Evolutionary conservation across 2,797 vertebrate genomes (phyloP).

Genomic region (Oreonectes daqikongensis): DNA sequence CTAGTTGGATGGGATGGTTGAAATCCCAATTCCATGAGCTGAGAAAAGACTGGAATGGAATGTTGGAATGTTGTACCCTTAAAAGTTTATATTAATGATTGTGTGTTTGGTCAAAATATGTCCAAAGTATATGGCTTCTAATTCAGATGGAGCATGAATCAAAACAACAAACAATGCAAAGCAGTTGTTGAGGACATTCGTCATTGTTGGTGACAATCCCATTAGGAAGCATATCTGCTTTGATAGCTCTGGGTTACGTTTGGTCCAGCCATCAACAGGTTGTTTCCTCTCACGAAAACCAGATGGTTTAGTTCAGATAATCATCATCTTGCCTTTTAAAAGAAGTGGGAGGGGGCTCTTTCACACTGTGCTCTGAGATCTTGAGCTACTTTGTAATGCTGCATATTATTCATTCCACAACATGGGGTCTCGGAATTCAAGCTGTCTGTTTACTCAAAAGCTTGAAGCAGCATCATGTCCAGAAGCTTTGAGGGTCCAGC

Average conservation of each 20-base stretch:
- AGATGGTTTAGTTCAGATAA: constrained; percentile 83
- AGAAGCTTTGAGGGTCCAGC: constrained; percentile 86
- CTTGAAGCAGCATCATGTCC: constrained; percentile 81
- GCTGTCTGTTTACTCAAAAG: constrained; percentile 84
- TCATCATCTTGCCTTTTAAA: constrained; percentile 70
- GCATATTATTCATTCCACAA: constrained; percentile 82
- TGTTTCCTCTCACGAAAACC: constrained; percentile 69
- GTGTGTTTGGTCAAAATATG: too few relatives aligned
- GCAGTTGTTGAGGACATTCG: neutral
- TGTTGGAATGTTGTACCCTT: neutral
- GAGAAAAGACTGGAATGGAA: too few relatives aligned
- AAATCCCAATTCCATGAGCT: neutral
- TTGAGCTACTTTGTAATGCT: constrained; percentile 79
- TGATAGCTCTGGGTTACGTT: constrained; percentile 29
- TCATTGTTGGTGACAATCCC: constrained; percentile 24
- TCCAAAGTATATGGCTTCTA: neutral
- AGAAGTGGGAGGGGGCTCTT: constrained; percentile 67
- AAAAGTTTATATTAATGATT: neutral
- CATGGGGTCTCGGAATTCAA: constrained; percentile 77
- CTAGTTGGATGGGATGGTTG: constrained; percentile 49
- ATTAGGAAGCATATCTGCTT: constrained; percentile 12
- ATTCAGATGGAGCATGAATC: neutral
- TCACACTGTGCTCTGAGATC: constrained; percentile 80
- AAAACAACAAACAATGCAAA: neutral
- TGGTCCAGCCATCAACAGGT: constrained; percentile 15